Evolutionary conservation across 2,113 vertebrate species (phyloP).

Genomic region (Corythoichthys haematopterus): DNA sequence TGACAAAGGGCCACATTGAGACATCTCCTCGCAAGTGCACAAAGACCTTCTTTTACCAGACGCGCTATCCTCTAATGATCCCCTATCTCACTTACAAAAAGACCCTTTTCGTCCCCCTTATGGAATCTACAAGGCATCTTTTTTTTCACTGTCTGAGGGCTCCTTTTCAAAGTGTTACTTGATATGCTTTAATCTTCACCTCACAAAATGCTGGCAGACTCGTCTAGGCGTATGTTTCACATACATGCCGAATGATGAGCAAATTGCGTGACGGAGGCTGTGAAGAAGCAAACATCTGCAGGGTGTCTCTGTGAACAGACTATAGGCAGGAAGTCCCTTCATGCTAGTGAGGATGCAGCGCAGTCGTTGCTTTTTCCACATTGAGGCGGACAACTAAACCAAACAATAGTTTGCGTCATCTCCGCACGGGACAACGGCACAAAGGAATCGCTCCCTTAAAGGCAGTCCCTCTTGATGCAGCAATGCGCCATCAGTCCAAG

Average conservation of each 20-base stretch:
- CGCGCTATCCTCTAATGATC: conserved; percentile 57
- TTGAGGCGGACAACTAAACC: conserved; percentile 40
- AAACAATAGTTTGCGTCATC: conserved; percentile 51
- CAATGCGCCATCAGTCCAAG: conserved; percentile 32
- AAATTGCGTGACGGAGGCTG: background rate
- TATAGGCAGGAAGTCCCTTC: conserved; percentile 16
- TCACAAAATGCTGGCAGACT: background rate
- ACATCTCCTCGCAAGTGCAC: conserved; percentile 41
- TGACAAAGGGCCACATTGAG: conserved; percentile 73
- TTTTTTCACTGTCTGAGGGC: conserved; percentile 40
- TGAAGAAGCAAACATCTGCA: background rate
- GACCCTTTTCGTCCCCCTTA: conserved; percentile 49
- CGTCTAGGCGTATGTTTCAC: background rate
- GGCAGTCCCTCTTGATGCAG: conserved; percentile 17
- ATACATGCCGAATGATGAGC: background rate
- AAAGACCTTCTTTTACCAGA: conserved; percentile 63
- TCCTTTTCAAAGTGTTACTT: conserved; percentile 41
- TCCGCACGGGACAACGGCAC: conserved; percentile 21
- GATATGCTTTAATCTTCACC: conserved; percentile 26
- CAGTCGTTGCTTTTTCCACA: conserved; percentile 38
- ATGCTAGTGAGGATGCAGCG: conserved; percentile 25
- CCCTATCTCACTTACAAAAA: conserved; percentile 60
- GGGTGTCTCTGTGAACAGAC: background rate
- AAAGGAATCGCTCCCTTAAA: conserved; percentile 44
- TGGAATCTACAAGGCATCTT: conserved; percentile 54